A percentile compares a stretch with the other conserved stretches of the same genome.
Conservation (phyloP, 2,888 invertebrate species). For the Macaria liturata region DNA sequence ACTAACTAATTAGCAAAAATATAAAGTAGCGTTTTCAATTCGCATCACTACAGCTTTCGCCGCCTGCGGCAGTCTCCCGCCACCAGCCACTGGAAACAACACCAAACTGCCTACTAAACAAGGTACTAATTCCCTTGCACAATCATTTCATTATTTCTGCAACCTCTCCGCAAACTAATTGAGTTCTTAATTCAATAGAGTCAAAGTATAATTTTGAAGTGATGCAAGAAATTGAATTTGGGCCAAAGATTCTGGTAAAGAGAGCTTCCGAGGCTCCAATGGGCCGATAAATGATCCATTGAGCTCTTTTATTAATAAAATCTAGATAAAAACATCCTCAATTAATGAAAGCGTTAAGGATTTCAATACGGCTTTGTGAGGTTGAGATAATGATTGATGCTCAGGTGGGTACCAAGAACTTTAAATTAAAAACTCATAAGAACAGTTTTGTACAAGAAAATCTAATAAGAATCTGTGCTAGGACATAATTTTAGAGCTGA, state of each 20-base stretch:
- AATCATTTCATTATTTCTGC: slow-evolving; percentile 43
- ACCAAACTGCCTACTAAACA: slow-evolving; percentile 43
- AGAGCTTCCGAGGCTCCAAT: slow-evolving; percentile 29
- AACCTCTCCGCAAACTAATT: slow-evolving; percentile 20
- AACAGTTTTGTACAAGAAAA: too few relatives aligned
- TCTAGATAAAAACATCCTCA: slow-evolving; percentile 25
- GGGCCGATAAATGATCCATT: slow-evolving; percentile 32
- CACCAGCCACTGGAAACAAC: slow-evolving; percentile 43
- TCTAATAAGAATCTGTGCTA: too few relatives aligned
- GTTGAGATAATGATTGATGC: not conserved
- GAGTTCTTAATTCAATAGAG: slow-evolving; percentile 20
- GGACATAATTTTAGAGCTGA: too few relatives aligned
- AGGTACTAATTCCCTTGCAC: slow-evolving; percentile 48
- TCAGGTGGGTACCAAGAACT: not conserved
- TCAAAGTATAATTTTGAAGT: slow-evolving; percentile 36
- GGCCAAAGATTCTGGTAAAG: slow-evolving; percentile 50
- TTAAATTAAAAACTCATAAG: not conserved
- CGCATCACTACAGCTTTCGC: slow-evolving; percentile 53
- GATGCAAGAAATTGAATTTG: slow-evolving; percentile 28
- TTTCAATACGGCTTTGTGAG: slow-evolving; percentile 5
- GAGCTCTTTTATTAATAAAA: slow-evolving; percentile 28
- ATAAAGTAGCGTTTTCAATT: slow-evolving; percentile 35
- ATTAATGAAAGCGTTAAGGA: slow-evolving; percentile 16
- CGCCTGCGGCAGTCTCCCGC: slow-evolving; percentile 43
- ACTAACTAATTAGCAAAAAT: slow-evolving; percentile 37